A percentile compares a stretch with the other conserved stretches of the same genome.
phyloP scores from a whole-genome alignment of 2,888 invertebrate genomes.

The Dyspetes luteomarginatus region DNA sequence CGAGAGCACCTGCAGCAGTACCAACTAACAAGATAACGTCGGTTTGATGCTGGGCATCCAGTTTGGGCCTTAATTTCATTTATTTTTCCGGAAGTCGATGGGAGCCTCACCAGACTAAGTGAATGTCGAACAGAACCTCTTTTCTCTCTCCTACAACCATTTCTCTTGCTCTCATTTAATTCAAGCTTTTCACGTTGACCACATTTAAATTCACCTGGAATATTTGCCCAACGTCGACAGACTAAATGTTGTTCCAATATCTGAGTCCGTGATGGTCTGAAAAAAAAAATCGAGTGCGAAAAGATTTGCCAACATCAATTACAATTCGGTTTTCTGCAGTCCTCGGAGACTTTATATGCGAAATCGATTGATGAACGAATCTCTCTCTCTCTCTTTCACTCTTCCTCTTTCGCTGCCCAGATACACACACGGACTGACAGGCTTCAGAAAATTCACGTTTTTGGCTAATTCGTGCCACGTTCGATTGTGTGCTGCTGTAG shows the following conservation, averaged over 20 bases:
- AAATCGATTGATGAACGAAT: conserved; percentile 31
- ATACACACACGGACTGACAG: not conserved
- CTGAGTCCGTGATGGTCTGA: conserved; percentile 49
- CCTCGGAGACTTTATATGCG: conserved; percentile 24
- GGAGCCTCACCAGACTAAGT: conserved; percentile 48
- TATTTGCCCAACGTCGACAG: conserved; percentile 77
- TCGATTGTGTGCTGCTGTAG: too few relatives aligned
- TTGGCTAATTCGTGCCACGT: too few relatives aligned
- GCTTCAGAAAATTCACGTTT: not conserved
- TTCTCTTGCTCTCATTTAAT: not conserved
- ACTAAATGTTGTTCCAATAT: conserved; percentile 73
- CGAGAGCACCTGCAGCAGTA: conserved; percentile 14
- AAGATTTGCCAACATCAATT: conserved; percentile 57
- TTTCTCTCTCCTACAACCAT: not conserved
- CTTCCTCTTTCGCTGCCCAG: not conserved
- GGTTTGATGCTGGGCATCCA: conserved; percentile 39
- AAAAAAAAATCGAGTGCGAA: conserved; percentile 8
- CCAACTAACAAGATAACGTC: conserved; percentile 57
- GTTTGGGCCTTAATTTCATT: conserved; percentile 76
- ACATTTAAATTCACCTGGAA: conserved; percentile 79
- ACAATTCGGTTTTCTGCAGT: conserved; percentile 11
- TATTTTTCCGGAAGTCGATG: conserved; percentile 77
- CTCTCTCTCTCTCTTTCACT: not conserved
- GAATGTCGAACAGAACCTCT: conserved; percentile 17
- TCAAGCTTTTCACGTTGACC: conserved; percentile 72